A percentile compares a stretch with the other conserved stretches of the same genome.
Evolutionary conservation across 2,888 invertebrate species (phyloP).

Genomic region (Drepana falcataria): DNA sequence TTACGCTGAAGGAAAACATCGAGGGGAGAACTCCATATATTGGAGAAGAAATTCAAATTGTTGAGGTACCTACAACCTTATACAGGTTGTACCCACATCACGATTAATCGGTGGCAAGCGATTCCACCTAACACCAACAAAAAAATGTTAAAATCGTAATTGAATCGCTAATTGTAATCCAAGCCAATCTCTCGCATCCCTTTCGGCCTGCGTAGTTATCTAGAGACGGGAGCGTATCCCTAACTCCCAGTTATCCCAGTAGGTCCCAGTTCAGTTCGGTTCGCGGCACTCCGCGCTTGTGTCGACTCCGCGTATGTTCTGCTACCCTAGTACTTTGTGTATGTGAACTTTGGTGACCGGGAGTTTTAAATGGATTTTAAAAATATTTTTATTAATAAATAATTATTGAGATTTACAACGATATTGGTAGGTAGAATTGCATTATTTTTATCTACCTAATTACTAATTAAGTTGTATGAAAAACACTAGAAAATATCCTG

Average conservation of each 20-base stretch:
- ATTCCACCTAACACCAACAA: no score
- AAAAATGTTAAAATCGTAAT: no score
- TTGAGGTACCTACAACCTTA: no score
- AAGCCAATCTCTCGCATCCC: constrained; percentile 4
- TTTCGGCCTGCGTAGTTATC: background rate
- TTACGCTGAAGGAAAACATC: no score
- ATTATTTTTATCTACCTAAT: no score
- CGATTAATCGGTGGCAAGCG: no score
- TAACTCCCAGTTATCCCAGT: constrained; percentile 12
- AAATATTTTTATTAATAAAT: background rate
- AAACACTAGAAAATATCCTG: no score
- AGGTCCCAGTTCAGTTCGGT: constrained; percentile 25
- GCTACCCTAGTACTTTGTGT: constrained; percentile 36
- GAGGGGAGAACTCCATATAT: no score
- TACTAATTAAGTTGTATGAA: no score
- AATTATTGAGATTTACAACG: background rate
- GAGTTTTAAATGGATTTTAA: constrained; percentile 7
- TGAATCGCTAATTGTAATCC: constrained; percentile 7
- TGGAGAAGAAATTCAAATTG: no score
- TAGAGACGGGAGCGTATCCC: constrained; percentile 4
- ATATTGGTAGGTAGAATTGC: background rate
- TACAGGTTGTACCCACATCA: no score
- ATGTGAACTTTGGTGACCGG: constrained; percentile 13
- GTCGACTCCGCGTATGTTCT: constrained; percentile 15
- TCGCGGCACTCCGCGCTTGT: constrained; percentile 24